Evolutionary conservation across 2,797 vertebrate species (phyloP), one percentile per base, ranked within the genome.

Genomic region (Garrulus glandarius): DNA sequence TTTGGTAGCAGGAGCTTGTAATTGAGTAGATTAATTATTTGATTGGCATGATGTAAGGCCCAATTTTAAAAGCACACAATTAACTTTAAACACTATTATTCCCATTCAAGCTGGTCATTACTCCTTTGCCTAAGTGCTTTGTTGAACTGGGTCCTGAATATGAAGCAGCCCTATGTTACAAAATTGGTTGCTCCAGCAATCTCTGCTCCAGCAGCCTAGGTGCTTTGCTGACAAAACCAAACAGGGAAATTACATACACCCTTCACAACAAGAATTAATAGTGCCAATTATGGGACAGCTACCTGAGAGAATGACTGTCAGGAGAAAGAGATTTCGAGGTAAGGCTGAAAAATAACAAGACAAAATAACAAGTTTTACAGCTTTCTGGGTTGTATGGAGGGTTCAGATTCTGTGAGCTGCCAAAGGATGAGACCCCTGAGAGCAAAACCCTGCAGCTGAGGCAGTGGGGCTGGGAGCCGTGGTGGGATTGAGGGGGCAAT

Each of bases 111-210:
- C 46, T 78, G 86, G 61, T 61, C 61, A 84, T 89, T 89, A 89
- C 71, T 89, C 53, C 79, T 80, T 83, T 60, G 44, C 53, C 68
- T 89, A 89, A 95, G 68, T 92, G 84, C 37, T 93, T 85, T 95
- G 64, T 77, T 89, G 84, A 91, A 87, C 60, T 27, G 41, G 4
- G 20, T 91, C 84, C 84, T 91, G 89, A 91, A 86, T 83, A 68
- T 34, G 71, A 92, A 93, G 61, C 64, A 90, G 52, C 22, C 49
- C 24, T 18, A 22, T 44, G 50, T 53, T 79, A 75, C 50, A 77
- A 86, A 92, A 85, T 78, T 75, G 81, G 94, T 85, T 77, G 57
- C 22, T 67, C 12, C 52, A 56, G 60, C 30, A 74, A 34, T 74
- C 36, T 93, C 55, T 82, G 44, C 32, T 74, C 41, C 69, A 84